Evolutionary conservation across 2,113 vertebrate species (phyloP).

Genomic region (Sylvia atricapilla): DNA sequence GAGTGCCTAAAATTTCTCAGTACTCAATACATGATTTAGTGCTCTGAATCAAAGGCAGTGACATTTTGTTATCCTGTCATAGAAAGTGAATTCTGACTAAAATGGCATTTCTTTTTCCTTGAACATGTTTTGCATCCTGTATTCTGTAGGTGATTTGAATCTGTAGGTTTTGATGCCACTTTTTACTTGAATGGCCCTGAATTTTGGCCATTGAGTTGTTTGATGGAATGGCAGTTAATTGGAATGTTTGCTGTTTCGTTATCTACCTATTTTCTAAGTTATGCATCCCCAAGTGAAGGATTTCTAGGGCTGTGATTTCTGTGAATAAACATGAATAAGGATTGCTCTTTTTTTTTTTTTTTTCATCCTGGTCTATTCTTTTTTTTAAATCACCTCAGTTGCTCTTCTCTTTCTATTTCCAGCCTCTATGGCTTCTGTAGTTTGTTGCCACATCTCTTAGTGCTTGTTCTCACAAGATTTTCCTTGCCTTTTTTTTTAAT

Average conservation of each 20-base stretch:
- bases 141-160: neutral
- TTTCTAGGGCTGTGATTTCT: neutral
- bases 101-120: neutral
- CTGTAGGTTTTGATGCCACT: neutral
- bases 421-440: neutral
- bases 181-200: neutral
- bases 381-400: neutral
- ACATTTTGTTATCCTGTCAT: neutral
- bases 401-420: neutral
- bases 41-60: neutral
- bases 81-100: neutral
- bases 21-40: neutral
- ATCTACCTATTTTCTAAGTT: neutral
- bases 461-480: neutral
- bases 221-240: neutral
- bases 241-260: neutral
- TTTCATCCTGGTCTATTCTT: neutral
- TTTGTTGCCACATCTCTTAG: neutral
- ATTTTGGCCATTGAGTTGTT: neutral
- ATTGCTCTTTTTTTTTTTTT: neutral
- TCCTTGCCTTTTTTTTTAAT: fast-evolving
- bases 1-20: neutral
- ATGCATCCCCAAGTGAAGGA: too few relatives aligned
- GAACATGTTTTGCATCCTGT: neutral
- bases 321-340: neutral